Evolutionary conservation across 2,113 vertebrate genomes (phyloP), one percentile per base, ranked within the genome.

Genomic region (Sinocyclocheilus rhinocerous): DNA sequence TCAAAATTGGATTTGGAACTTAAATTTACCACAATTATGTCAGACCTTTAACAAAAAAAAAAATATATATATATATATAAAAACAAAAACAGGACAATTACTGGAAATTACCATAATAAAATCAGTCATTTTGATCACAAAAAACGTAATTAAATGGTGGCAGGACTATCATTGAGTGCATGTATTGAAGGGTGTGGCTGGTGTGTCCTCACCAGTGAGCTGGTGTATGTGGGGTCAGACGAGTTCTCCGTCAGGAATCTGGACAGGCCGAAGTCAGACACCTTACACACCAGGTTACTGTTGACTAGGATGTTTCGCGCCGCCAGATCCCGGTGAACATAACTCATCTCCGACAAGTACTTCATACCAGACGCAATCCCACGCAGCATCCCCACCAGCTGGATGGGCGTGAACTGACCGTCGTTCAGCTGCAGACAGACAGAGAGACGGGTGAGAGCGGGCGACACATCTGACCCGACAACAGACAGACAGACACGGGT

Each of bases 291-390:
- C 4, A 96, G 91, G 91, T 96, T 95, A 88, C 94, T 94, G 90
- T 96, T 96, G 78, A 96, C 95, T 83, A 96, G 89, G 87, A 96
- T 95, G 91, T 96, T 96, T 0, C 95, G 93, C 12, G 95, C 95
- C 0, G 95, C 95, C 87, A 96, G 91, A 85, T 96, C 95, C 0
- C 95, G 91, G 84, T 96, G 95, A 0, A 95, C 95, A 0, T 92
- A 96, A 73, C 93, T 95, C 94, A 95, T 96, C 83, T 96, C 95
- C 0, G 95, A 93, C 7, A 96, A 91, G 83, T 96, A 96, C 55
- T 93, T 93, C 95, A 96, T 96, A 10, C 95, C 95, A 0, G 95
- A 95, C 2, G 94, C 95, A 0, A 96, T 96, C 6, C 95, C 95
- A 1, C 95, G 90, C 2, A 95, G 76, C 94, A 96, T 96, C 3